Base-by-base conservation (phyloP, 2,113 vertebrate species). In the Antennarius striatus region DNA sequence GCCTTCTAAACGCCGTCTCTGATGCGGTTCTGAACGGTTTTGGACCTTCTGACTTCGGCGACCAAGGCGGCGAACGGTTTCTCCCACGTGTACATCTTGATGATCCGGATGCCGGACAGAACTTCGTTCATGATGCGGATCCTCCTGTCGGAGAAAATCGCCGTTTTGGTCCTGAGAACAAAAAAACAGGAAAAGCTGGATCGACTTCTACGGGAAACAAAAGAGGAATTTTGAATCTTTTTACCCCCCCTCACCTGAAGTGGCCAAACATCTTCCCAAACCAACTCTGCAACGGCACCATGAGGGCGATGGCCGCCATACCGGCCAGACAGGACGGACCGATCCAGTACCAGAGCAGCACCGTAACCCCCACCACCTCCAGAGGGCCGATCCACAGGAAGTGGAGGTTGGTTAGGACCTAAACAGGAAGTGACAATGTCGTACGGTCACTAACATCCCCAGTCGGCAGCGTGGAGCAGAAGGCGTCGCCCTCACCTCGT, bases 1-100 rank as follows among this genome's bases (percentile, higher is more conserved):
- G 3, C 39, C 5, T 40, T 40, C 10, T 40, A 40, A 7, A 40
- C 39, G 5, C 39, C 39, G 10, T 22, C 5, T 40, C 10, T 40
- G 10, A 40, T 40, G 10, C 39, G 10, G 39, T 40, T 7, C 39
- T 40, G 10, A 3, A 40, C 39, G 10, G 5, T 40, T 7, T 7
- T 40, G 5, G 3, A 98, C 97, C 92, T 95, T 91, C 97, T 93
- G 85, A 97, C 84, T 46, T 83, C 86, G 77, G 88, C 82, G 68
- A 99, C 93, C 64, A 98, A 91, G 0, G 91, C 89, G 0, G 94
- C 86, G 71, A 98, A 99, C 5, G 96, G 92, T 51, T 94, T 95
- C 79, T 99, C 97, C 97, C 97, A 99, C 0, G 95, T 95, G 3
- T 96, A 98, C 97, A 99, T 98, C 89, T 99, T 99, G 79, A 99